Percentiles rank a stretch among this genome's conserved stretches.
Conservation (phyloP, 2,888 invertebrate species). For the Griposia aprilina region DNA sequence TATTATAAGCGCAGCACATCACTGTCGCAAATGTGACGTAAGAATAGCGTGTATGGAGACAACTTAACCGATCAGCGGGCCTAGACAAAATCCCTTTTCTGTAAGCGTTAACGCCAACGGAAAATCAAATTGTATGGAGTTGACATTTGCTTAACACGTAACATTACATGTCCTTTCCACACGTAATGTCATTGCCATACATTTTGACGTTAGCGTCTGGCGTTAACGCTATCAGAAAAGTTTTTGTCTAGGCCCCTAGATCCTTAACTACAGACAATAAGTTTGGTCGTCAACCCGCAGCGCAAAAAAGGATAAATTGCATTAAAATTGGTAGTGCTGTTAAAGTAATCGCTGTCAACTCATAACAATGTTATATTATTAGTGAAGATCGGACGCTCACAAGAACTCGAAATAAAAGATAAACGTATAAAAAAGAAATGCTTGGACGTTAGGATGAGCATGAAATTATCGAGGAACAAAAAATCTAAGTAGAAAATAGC, state of each 20-base stretch:
- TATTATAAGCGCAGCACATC: conserved; percentile 48
- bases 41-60: conserved; percentile 35
- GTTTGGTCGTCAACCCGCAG: conserved; percentile 57
- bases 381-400: conserved; percentile 50
- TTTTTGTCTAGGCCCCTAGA: too few relatives aligned
- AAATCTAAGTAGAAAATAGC: conserved; percentile 69
- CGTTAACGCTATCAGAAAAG: too few relatives aligned
- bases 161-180: too few relatives aligned
- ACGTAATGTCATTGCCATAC: too few relatives aligned
- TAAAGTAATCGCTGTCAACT: conserved; percentile 65
- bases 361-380: conserved; percentile 65
- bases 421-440: conserved; percentile 63
- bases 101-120: too few relatives aligned
- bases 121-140: too few relatives aligned
- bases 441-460: conserved; percentile 68
- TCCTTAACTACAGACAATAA: conserved; percentile 51
- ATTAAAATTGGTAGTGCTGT: conserved; percentile 67
- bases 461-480: conserved; percentile 73
- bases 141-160: too few relatives aligned
- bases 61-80: conserved; percentile 44
- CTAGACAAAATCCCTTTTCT: too few relatives aligned
- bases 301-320: conserved; percentile 68
- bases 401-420: conserved; percentile 57
- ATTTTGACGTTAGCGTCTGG: too few relatives aligned
- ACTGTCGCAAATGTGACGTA: conserved; percentile 34